Evolutionary conservation across 2,888 invertebrate species (phyloP).

Genomic region (Sarcophaga variegata): DNA sequence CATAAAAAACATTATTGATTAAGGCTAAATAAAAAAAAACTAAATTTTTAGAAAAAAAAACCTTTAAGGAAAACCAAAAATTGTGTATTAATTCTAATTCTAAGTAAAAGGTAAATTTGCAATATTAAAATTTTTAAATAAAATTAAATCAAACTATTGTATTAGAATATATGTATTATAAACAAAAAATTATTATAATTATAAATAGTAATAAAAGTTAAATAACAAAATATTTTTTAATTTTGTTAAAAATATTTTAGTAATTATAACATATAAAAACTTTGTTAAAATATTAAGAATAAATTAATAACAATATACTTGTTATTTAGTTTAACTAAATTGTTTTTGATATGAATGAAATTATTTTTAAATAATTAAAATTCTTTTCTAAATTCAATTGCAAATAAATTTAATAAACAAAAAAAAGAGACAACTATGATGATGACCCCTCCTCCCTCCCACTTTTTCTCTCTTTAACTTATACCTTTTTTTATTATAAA

Average conservation of each 20-base stretch:
- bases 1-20: constrained; percentile 12
- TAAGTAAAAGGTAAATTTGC: constrained; percentile 42
- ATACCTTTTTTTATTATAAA: constrained; percentile 57
- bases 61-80: neutral
- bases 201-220: constrained; percentile 26
- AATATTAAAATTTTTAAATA: constrained; percentile 46
- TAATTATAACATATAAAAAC: constrained; percentile 11
- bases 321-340: constrained; percentile 66
- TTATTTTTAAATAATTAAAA: constrained; percentile 39
- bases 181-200: constrained; percentile 33
- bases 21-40: constrained; percentile 19
- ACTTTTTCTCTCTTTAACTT: constrained; percentile 36
- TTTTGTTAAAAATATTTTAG: constrained; percentile 49
- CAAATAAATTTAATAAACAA: constrained; percentile 28
- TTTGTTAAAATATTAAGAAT: constrained; percentile 43
- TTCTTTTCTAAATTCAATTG: constrained; percentile 41
- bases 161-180: constrained; percentile 53
- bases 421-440: constrained; percentile 28
- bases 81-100: constrained; percentile 16
- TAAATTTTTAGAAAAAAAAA: constrained; percentile 36
- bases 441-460: constrained; percentile 35
- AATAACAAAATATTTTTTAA: constrained; percentile 20
- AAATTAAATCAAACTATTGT: constrained; percentile 43
- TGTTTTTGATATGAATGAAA: constrained; percentile 47
- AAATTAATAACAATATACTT: constrained; percentile 17